Base-by-base conservation (phyloP, 2,888 invertebrate genomes). In the Eupithecia tripunctaria region DNA sequence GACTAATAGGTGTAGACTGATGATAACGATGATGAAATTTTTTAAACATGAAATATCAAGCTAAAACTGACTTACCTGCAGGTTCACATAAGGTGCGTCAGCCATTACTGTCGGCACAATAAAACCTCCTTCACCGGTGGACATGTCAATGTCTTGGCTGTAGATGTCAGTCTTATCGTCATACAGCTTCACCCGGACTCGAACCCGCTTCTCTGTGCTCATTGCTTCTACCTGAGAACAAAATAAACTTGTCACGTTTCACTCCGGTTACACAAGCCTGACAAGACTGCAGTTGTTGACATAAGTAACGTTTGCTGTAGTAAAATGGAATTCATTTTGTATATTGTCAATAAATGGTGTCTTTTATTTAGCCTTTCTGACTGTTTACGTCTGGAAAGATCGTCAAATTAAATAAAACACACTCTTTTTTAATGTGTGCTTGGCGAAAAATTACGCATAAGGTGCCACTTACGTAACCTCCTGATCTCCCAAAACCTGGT, bases 121-220 rank as follows among this genome's bases (percentile, higher is more conserved):
- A 82, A 96, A 96, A 7, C 96, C 96, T 1, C 96, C 96, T 84
- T 96, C 96, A 0, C 96, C 96, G 5, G 95, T 95, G 0, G 96
- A 95, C 91, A 96, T 96, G 86, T 96, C 96, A 68, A 96, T 96
- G 78, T 96, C 96, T 85, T 96, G 96, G 77, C 96, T 96, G 88
- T 96, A 96, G 86, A 96, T 96, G 77, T 96, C 96, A 0, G 96
- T 96, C 14, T 95, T 95, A 84, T 96, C 96, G 79, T 96, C 96
- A 81, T 96, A 96, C 1, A 96, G 94, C 88, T 96, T 96, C 21
- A 96, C 96, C 0, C 96, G 94, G 7, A 96, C 96, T 56, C 96
- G 92, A 1, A 96, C 96, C 0, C 94, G 94, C 84, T 96, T 96
- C 84, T 96, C 96, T 0, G 96, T 96, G 83, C 96, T 96, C 93